These are phyloP conservation scores for Hirudinaria manillensis DNA, from an alignment of 2,888 invertebrate genomes.

Conservation along the genomic window DNA sequence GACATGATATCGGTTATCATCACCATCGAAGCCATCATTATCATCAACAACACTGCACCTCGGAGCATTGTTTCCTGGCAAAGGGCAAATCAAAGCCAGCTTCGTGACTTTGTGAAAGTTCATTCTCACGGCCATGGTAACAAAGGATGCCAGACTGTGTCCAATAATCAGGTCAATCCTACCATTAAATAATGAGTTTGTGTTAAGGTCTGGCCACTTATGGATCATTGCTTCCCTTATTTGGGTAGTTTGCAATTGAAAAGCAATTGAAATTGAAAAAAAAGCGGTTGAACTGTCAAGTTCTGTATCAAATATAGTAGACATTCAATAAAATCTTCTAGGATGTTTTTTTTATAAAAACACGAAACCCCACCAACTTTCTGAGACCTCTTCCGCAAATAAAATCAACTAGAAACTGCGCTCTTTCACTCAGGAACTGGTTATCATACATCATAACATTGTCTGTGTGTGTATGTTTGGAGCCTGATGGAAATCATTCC, in stretches of 20 bases:
- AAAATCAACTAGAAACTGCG: constrained; percentile 19
- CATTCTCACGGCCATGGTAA: background rate
- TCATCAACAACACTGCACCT: background rate
- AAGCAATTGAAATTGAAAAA: background rate
- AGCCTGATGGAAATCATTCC: background rate
- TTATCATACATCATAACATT: background rate
- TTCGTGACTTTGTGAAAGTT: background rate
- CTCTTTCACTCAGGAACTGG: constrained; percentile 19
- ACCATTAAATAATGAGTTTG: background rate
- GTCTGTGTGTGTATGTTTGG: constrained; percentile 8
- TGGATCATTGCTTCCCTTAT: background rate
- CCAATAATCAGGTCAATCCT: constrained; percentile 28
- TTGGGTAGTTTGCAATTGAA: background rate
- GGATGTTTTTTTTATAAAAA: too few species aligned
- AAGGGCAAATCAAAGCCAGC: constrained; percentile 17
- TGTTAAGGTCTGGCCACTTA: too few species aligned
- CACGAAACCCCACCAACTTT: constrained; percentile 5
- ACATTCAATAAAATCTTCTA: too few species aligned
- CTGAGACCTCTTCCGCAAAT: background rate
- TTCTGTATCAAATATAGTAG: too few species aligned
- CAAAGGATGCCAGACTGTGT: constrained; percentile 21
- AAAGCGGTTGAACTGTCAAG: too few species aligned
- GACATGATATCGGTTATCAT: background rate
- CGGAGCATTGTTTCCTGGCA: background rate
- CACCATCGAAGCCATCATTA: too few species aligned